Conservation (phyloP, 2,797 vertebrate genomes). For the Macropus fuliginosus region DNA sequence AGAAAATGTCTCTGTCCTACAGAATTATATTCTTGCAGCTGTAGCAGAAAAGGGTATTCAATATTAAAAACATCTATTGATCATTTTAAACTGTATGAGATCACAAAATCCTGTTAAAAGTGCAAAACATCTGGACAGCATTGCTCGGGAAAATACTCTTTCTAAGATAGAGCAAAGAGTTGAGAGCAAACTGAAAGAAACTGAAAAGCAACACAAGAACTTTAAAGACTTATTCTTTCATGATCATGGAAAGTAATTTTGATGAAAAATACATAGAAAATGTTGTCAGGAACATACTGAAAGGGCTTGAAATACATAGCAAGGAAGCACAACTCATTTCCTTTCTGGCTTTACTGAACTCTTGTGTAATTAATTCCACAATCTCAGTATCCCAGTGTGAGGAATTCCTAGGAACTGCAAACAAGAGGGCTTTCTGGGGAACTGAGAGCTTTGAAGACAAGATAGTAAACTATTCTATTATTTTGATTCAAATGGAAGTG, state of each 20-base stretch:
- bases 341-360: constrained; percentile 87
- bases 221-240: constrained; percentile 90
- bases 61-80: constrained; percentile 83
- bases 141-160: constrained; percentile 83
- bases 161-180: constrained; percentile 86
- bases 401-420: constrained; percentile 84
- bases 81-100: constrained; percentile 89
- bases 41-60: constrained; percentile 71
- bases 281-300: constrained; percentile 85
- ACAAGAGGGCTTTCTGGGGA: constrained; percentile 61
- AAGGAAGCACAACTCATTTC: constrained; percentile 85
- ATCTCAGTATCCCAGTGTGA: constrained; percentile 86
- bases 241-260: constrained; percentile 91
- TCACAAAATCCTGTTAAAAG: constrained; percentile 85
- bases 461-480: constrained; percentile 85
- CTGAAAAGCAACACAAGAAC: constrained; percentile 85
- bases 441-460: constrained; percentile 83
- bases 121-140: constrained; percentile 78
- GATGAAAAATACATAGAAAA: constrained; percentile 83
- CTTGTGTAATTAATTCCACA: constrained; percentile 83
- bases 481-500: constrained; percentile 83
- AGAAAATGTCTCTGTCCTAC: constrained; percentile 85
- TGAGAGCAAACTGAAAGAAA: constrained; percentile 86
- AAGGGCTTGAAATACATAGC: constrained; percentile 78
- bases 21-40: constrained; percentile 81